Conservation (phyloP, 2,888 invertebrate genomes). For the Melolontha melolontha region DNA sequence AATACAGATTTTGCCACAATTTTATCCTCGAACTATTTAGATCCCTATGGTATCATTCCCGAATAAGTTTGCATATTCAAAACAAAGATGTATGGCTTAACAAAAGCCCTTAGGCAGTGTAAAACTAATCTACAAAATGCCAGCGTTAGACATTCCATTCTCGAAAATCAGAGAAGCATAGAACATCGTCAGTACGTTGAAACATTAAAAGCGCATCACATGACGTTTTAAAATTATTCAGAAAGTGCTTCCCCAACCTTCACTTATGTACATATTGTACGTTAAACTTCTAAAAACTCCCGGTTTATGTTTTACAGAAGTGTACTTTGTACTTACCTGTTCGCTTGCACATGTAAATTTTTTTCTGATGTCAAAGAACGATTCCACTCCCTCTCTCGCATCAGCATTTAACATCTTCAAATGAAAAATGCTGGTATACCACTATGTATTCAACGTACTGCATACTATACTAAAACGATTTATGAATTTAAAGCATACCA, state of each 20-base stretch:
- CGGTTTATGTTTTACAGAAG: neutral
- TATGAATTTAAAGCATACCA: slow-evolving; percentile 30
- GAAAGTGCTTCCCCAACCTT: neutral
- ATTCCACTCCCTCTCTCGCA: neutral
- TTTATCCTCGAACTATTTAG: too few species aligned
- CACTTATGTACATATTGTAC: too few species aligned
- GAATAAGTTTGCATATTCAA: too few species aligned
- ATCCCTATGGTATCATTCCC: too few species aligned
- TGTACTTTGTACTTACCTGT: too few species aligned
- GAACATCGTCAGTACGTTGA: neutral
- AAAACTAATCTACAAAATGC: too few species aligned
- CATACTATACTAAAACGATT: too few species aligned
- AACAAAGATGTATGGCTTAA: too few species aligned
- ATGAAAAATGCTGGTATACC: slow-evolving; percentile 2
- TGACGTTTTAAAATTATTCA: slow-evolving; percentile 26
- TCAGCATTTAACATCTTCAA: slow-evolving; percentile 3
- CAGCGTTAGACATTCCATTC: neutral
- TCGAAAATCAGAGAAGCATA: neutral
- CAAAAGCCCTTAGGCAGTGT: too few species aligned
- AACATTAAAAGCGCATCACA: slow-evolving; percentile 30
- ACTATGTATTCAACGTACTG: neutral
- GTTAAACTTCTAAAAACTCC: neutral
- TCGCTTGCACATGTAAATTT: neutral
- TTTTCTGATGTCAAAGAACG: slow-evolving; percentile 22
- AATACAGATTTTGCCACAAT: too few species aligned